phyloP scores from a whole-genome alignment of 2,797 vertebrate species.

The Scolopax rusticola region DNA sequence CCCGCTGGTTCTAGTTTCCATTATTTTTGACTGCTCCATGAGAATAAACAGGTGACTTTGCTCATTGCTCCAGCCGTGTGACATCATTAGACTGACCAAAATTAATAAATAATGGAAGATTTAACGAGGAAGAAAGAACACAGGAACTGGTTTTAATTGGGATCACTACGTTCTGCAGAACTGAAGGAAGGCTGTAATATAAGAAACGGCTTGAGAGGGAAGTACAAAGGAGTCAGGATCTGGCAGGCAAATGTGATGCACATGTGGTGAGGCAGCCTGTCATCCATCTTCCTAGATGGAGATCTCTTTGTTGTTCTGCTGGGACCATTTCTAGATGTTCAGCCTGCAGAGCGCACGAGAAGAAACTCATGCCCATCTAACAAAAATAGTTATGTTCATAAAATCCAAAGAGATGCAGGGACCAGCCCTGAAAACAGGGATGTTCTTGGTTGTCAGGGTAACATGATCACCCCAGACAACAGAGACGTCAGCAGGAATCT shows the following conservation, averaged over 20 bases:
- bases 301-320: constrained; percentile 20
- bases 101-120: neutral
- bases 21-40: constrained; percentile 22
- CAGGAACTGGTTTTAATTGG: constrained; percentile 27
- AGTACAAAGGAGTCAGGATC: constrained; percentile 47
- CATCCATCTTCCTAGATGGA: constrained; percentile 22
- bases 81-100: neutral
- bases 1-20: neutral
- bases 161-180: neutral
- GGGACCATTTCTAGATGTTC: neutral
- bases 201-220: neutral
- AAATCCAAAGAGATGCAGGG: neutral
- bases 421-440: neutral
- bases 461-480: constrained; percentile 48
- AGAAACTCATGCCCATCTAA: neutral
- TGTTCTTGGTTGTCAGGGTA: constrained; percentile 61
- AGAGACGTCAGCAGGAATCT: constrained; percentile 35
- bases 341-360: neutral
- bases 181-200: neutral
- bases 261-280: constrained; percentile 13
- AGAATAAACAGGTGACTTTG: constrained; percentile 49
- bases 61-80: neutral
- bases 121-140: neutral
- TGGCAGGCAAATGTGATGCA: constrained; percentile 44
- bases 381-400: neutral